Evolutionary conservation across 2,797 vertebrate species (phyloP), one percentile per base, ranked within the genome.

Genomic region (Avahi laniger): DNA sequence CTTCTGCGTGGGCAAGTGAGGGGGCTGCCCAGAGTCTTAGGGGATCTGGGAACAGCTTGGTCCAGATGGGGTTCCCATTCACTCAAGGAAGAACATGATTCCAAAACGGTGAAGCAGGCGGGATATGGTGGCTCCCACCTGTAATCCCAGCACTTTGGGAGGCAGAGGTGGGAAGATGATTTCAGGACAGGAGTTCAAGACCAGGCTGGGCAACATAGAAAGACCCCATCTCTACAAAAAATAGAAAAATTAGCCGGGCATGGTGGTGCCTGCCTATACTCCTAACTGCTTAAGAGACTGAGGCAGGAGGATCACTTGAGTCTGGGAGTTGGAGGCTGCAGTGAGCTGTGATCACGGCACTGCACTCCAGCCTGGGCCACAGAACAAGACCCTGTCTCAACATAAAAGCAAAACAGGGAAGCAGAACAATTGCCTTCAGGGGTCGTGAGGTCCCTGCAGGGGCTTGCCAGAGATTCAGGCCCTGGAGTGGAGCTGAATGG

Each of bases 1-100:
- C 97, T 99, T 99, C 97, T 99, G 99, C 72, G 99, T 99, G 89
- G 99, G 99, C 89, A 99, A 99, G 97, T 99, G 98, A 98, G 38
- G 65, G 57, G 46, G 0, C 26, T 26, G 1, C 33, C 48, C 22
- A 11, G 84, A 88, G 61, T 18, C 57, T 35, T 3, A 2, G 61
- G 48, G 9, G 35, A 0, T 41, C 63, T 57, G 41, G 54, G 24
- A 50, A 63, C 17, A 65, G 46, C 57, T 81, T 17, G 69, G 35
- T 35, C 57, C 52, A 48, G 54, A 26, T 11, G 18, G 30, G 57
- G 30, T 28, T 50, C 10, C 82, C 24, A 33, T 4, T 20, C n/a
- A 5, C 46, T 41, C 0, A 4, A 17, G 81, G 14, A 89, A 91
- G 65, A 92, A 20, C 65, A 54, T 43, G 89, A 70, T 54, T 2